Evolutionary conservation across 2,113 vertebrate species (phyloP), one percentile per base, ranked within the genome.

Genomic region (Sitta europaea): DNA sequence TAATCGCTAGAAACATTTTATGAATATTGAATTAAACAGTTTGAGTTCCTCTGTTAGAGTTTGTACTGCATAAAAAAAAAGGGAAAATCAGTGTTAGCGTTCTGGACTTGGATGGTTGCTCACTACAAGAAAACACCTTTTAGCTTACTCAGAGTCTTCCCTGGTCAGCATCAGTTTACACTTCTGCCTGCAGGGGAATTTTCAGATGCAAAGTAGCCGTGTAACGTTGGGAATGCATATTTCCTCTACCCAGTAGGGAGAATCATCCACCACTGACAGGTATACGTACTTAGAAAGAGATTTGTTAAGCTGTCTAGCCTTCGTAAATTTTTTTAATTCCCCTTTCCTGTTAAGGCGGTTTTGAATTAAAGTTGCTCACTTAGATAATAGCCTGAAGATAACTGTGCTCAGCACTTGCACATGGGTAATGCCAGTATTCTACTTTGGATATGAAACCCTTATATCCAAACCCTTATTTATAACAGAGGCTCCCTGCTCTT

Each of bases 101-200:
- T 85, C 25, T 62, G 78, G 43, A n/a, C 11, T 29, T 11, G 24
- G 31, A 63, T 77, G 33, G 3, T 50, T 55, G 13, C 48, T 88
- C 4, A 1, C 35, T 50, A 22, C 63, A 63, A 59, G 31, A 68
- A 27, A 1, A 1, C 25, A 40, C 16, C 10, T 65, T 86, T 86
- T 70, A 54, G n/a, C 27, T 63, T 31, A 23, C 57, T 78, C 17
- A 65, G 43, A 21, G 15, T 76, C 20, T 83, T 81, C 70, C 6
- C 61, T 65, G 48, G 55, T n/a, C 19, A 5, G 5, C 0, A 0
- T 74, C 47, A 43, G 57, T 33, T 85, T 71, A 47, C 21, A 2
- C 35, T 74, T 87, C 53, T 72, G 57, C 14, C 47, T 87, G 16
- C 24, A 71, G 38, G n/a, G 43, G 51, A 63, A 48, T 74, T 92